phyloP scores from a whole-genome alignment of 2,113 vertebrate genomes.

The Mellivora capensis region DNA sequence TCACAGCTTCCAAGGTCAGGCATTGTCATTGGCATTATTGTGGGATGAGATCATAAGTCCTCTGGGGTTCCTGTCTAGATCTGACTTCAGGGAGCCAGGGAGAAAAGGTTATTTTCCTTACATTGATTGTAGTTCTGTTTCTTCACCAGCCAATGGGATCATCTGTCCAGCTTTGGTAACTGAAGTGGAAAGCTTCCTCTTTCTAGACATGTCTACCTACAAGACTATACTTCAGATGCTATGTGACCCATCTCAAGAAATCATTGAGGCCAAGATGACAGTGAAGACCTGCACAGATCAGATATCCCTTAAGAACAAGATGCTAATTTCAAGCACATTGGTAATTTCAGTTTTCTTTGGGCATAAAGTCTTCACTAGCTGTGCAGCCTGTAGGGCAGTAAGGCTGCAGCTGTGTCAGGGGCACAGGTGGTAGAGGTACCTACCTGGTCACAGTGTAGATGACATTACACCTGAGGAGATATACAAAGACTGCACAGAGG shows the following conservation, averaged over 20 bases:
- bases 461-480: neutral
- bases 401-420: accelerated
- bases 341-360: neutral
- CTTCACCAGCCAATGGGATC: neutral
- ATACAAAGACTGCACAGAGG: neutral
- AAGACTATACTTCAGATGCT: accelerated
- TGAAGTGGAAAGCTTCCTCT: neutral
- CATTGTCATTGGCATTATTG: neutral
- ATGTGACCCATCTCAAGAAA: accelerated
- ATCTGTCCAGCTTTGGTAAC: neutral
- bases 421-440: neutral
- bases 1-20: accelerated
- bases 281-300: neutral
- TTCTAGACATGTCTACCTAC: accelerated
- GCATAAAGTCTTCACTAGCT: neutral
- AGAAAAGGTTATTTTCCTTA: neutral
- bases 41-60: neutral
- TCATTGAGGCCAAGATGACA: accelerated
- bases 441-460: neutral
- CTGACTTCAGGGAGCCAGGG: neutral
- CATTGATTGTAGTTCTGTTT: neutral
- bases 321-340: accelerated
- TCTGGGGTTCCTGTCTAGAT: neutral
- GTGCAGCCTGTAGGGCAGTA: neutral
- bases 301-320: accelerated